phyloP scores from a whole-genome alignment of 2,888 invertebrate genomes.

The Anagyrus pseudococci region DNA sequence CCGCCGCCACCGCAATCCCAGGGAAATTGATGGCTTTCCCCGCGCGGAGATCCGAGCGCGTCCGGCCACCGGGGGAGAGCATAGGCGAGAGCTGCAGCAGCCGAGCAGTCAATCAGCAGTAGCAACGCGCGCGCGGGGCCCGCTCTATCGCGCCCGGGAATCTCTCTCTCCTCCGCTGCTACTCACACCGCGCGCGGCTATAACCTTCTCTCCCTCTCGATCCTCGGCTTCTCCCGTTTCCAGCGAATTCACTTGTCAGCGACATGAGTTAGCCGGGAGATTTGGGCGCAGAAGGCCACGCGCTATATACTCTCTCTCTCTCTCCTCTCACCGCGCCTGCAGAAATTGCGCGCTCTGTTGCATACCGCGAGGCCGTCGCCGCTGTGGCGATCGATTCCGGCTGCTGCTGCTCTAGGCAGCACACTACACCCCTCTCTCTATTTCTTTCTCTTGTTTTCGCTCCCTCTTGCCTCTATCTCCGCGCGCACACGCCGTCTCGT shows the following conservation, averaged over 20 bases:
- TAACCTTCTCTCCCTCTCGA: background rate
- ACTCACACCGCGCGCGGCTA: background rate
- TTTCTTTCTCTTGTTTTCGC: background rate
- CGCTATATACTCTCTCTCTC: background rate
- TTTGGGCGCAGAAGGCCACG: slow-evolving; percentile 25
- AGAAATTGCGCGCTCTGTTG: background rate
- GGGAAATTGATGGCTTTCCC: slow-evolving; percentile 28
- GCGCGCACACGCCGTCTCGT: background rate
- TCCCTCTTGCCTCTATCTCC: too few relatives aligned
- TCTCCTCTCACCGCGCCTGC: slow-evolving; percentile 1
- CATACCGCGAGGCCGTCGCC: background rate
- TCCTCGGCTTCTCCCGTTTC: background rate
- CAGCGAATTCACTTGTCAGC: slow-evolving; percentile 29
- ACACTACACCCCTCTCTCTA: background rate
- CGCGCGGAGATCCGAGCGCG: background rate
- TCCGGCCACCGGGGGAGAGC: background rate
- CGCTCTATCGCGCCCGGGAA: slow-evolving; percentile 4
- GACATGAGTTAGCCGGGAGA: slow-evolving; percentile 26
- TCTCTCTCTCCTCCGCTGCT: background rate
- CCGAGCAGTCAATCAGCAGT: slow-evolving; percentile 22
- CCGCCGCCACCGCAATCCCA: background rate
- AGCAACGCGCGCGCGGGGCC: background rate
- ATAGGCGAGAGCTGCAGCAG: background rate
- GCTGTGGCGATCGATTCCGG: slow-evolving; percentile 9
- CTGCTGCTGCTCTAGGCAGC: background rate